Evolutionary conservation across 2,113 vertebrate species (phyloP).

Genomic region (Perognathus longimembris): DNA sequence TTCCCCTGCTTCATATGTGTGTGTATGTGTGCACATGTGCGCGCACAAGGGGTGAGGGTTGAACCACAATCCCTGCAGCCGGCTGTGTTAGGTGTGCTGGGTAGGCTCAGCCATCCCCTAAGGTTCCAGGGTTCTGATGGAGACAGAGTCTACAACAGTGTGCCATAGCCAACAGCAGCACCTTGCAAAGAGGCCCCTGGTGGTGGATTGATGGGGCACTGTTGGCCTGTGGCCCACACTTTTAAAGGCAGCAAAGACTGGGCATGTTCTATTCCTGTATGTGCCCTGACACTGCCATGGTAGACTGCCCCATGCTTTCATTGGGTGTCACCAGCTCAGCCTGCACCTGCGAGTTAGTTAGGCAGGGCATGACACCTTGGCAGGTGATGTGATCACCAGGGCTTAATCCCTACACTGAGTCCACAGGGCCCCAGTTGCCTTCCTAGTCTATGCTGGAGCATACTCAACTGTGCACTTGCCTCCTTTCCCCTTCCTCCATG

Average conservation of each 20-base stretch:
- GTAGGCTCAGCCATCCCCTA: background rate
- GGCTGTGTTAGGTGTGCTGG: fast-evolving
- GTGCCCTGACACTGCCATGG: background rate
- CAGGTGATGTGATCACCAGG: no score
- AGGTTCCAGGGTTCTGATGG: no score
- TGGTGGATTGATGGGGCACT: background rate
- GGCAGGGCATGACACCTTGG: no score
- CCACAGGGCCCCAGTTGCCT: no score
- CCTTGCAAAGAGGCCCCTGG: background rate
- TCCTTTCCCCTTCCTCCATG: background rate
- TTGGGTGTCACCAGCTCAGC: no score
- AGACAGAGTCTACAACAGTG: background rate
- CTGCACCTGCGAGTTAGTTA: no score
- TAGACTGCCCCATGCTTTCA: no score
- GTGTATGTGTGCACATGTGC: no score
- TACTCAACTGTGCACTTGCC: background rate
- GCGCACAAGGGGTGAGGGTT: background rate
- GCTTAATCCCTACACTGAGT: no score
- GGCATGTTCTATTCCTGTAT: background rate
- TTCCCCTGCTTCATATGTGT: background rate
- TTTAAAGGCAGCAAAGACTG: no score
- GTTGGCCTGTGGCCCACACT: background rate
- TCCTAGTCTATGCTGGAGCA: no score
- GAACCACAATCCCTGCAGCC: background rate
- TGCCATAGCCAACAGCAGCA: background rate